Conservation (phyloP, 2,113 vertebrate genomes). For the Sander vitreus region DNA sequence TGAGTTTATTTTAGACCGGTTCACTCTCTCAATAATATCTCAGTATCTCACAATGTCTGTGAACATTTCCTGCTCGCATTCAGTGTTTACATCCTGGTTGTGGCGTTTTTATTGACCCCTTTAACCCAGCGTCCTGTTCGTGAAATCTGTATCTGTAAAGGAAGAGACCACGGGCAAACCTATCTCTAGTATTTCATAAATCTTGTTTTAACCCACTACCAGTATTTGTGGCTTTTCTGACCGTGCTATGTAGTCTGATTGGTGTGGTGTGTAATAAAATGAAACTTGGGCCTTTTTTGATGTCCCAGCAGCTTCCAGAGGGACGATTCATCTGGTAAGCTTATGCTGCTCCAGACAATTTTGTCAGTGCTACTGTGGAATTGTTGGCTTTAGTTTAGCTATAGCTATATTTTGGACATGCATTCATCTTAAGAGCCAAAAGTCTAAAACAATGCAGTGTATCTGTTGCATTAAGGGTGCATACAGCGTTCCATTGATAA, state of each 20-base stretch:
- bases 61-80: slow-evolving; percentile 44
- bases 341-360: slow-evolving; percentile 32
- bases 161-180: slow-evolving; percentile 8
- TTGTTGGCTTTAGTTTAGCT: slow-evolving; percentile 6
- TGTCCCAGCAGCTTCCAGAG: slow-evolving; percentile 66
- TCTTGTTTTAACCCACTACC: not conserved
- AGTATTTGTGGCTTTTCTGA: not conserved
- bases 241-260: not conserved
- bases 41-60: not conserved
- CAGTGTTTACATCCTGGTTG: slow-evolving; percentile 27
- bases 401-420: slow-evolving; percentile 2
- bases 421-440: slow-evolving; percentile 15
- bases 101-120: slow-evolving; percentile 9
- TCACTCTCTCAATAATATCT: not conserved
- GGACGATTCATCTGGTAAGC: slow-evolving; percentile 75
- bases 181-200: slow-evolving; percentile 12
- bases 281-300: slow-evolving; percentile 62
- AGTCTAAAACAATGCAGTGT: slow-evolving; percentile 1
- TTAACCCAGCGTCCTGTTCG: slow-evolving; percentile 27
- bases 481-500: not conserved
- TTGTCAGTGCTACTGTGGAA: slow-evolving; percentile 14
- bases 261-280: slow-evolving; percentile 48
- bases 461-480: slow-evolving; percentile 4
- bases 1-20: slow-evolving; percentile 2
- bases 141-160: slow-evolving; percentile 24